These are phyloP conservation scores for Falcaria lacertinaria DNA, from an alignment of 2,888 invertebrate species.

Conservation along the genomic window DNA sequence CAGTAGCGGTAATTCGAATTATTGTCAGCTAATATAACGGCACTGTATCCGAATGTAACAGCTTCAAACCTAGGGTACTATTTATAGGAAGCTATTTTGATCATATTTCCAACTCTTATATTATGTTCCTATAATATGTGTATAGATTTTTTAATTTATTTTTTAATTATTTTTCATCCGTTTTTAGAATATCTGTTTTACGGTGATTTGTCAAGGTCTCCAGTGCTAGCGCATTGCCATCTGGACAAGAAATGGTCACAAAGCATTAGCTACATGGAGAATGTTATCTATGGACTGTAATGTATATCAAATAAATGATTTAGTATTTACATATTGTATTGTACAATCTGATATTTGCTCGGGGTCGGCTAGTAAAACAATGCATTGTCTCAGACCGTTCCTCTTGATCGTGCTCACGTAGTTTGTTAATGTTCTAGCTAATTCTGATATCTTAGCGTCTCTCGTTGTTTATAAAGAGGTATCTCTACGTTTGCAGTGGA, in stretches of 20 bases:
- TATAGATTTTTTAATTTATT: constrained; percentile 27
- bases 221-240: constrained; percentile 16
- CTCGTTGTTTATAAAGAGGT: no score
- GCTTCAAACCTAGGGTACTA: constrained; percentile 24
- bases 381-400: not conserved
- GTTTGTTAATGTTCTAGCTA: no score
- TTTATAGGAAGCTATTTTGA: constrained; percentile 26
- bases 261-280: constrained; percentile 10
- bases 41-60: constrained; percentile 25
- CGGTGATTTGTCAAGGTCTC: constrained; percentile 14
- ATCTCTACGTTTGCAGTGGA: no score
- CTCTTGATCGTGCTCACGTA: no score
- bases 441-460: no score
- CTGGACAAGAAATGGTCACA: constrained; percentile 20
- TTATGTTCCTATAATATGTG: constrained; percentile 39
- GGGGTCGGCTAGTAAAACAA: constrained; percentile 13
- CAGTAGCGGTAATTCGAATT: constrained; percentile 27
- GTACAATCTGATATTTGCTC: constrained; percentile 21
- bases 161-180: constrained; percentile 29
- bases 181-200: constrained; percentile 31
- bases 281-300: no score
- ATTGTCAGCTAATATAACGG: constrained; percentile 16
- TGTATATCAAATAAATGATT: no score
- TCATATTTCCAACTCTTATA: constrained; percentile 30
- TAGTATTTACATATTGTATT: constrained; percentile 29